Base-by-base conservation (phyloP, 35 echinoderm and acorn worm species). In the Patiria miniata region DNA sequence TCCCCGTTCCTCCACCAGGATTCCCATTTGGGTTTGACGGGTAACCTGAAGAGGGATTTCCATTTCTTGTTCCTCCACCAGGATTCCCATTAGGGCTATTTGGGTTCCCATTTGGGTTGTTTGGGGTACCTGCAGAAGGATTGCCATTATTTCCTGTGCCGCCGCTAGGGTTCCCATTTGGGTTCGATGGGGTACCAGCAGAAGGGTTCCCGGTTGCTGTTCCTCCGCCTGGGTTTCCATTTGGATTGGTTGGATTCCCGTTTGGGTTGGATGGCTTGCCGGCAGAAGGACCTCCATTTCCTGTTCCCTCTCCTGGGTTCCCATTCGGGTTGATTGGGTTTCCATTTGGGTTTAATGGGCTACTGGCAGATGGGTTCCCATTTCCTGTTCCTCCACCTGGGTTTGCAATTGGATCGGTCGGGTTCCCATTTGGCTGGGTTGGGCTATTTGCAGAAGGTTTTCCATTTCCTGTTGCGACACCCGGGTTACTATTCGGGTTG, bases 1-100 rank as follows among this genome's bases (percentile, higher is more conserved):
- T 73, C 2, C 65, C 29, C 14, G 14, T 30, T 2, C 65, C 29
- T 32, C 65, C 65, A 32, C 26, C 65, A 32, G 65, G 65, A 47
- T 47, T 47, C 26, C 65, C 65, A 73, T 73, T 73, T 47, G 61
- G 61, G 61, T 26, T 68, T 23, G 32, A 22, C 61, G 61, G 61
- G 19, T 9, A 23, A 30, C 61, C 61, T 2, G 1, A 2, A 28
- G 0, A 23, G 21, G 61, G 61, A 68, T 69, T 69, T 69, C 23
- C 61, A 26, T 68, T 68, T 26, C 17, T 4, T 7, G 55, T 19
- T 58, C 61, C 61, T 1, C 7, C 17, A 68, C 61, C 61, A n/a
- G 61, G 61, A 2, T 68, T 68, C 8, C 18, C 61, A 1, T 69
- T 69, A 22, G 61, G 42, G 42, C 12, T 23, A 69, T n/a, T 23